Evolutionary conservation across 2,797 vertebrate genomes (phyloP), one percentile per base, ranked within the genome.

Genomic region (Peromyscus eremicus): DNA sequence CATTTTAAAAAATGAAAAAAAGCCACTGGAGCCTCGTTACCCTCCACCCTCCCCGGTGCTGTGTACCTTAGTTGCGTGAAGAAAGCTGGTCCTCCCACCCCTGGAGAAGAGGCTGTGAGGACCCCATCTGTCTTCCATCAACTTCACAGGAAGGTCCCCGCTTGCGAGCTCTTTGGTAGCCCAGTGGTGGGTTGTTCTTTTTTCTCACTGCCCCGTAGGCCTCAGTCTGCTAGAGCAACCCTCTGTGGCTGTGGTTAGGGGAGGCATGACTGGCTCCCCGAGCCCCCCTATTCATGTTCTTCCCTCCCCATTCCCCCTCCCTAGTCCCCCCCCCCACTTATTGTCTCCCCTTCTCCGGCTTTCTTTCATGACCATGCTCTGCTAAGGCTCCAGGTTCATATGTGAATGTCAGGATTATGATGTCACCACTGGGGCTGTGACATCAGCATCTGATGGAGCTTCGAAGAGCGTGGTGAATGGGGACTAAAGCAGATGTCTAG

Each of bases 361-460:
- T 40, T 84, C 91, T 71, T n/a, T 60, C 70, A 1, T 0, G 0
- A 4, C 23, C 32, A 32, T 71, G 62, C 55, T 23, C 49, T 57
- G 68, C 79, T 32, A 0, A 34, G 85, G 52, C 55, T 62, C 83
- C 76, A 2, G 23, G 76, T 6, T 83, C 96, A 89, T 32, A 90
- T 55, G 95, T 95, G 49, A 93, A 68, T 77, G 14, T 57, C 89
- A 37, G 93, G 71, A 89, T 94, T 93, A 57, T 97, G 97, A 97
- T 6, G 21, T n/a, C 46, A 6, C n/a, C 19, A 0, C 23, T 4
- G 52, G 37, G 16, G 49, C 62, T 94, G 9, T 97, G 77, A 95
- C 40, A 66, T 96, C 94, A 95, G 92, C 37, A 13, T 40, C 40
- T n/a, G 66, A 83, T 8, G 82, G 37, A 27, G 43, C 9, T 80